Base-by-base conservation (phyloP, 2,888 invertebrate species). In the Laspeyria flexula region DNA sequence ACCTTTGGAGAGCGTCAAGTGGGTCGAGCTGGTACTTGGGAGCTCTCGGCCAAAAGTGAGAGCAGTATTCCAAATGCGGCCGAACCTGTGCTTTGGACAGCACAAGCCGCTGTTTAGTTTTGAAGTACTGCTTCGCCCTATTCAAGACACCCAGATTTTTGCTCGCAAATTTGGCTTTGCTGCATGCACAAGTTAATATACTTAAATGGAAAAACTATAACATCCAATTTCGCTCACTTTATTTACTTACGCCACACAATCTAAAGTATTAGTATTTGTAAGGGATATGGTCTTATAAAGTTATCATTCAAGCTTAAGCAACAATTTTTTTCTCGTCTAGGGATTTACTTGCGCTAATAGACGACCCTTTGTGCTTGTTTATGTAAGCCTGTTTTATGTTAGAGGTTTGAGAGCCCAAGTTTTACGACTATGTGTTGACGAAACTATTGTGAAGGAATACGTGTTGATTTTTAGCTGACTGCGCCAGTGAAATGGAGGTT, bases 261-360 rank as follows among this genome's bases (percentile, higher is more conserved):
- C 10, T 11, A 21, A 31, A 56, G 38, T 52, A 48, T 65, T 57
- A 65, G 50, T 70, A 53, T 64, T 65, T 60, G 55, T 65, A 65
- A 60, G 34, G 55, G 44, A 65, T 60, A 63, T 31, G 45, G 58
- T 43, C 56, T 53, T 65, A 70, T 59, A 55, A 59, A 63, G 73
- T 64, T 65, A 75, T 75, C 65, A 67, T 67, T 73, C 66, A 67
- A 48, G 67, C 60, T 69, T 65, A 66, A 45, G 41, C 13, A 18
- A 53, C 50, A 57, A 60, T 65, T 72, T 60, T 37, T 64, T 61
- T 55, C 43, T 50, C 44, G 44, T 60, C 54, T 43, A 34, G 41
- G 38, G 53, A 51, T 60, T 69, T 56, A 62, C 47, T 60, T 58
- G 27, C 34, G 34, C 34, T 55, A 55, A 55, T 45, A 39, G 25